phyloP scores from a whole-genome alignment of 2,113 vertebrate genomes.

The Ginglymostoma cirratum region DNA sequence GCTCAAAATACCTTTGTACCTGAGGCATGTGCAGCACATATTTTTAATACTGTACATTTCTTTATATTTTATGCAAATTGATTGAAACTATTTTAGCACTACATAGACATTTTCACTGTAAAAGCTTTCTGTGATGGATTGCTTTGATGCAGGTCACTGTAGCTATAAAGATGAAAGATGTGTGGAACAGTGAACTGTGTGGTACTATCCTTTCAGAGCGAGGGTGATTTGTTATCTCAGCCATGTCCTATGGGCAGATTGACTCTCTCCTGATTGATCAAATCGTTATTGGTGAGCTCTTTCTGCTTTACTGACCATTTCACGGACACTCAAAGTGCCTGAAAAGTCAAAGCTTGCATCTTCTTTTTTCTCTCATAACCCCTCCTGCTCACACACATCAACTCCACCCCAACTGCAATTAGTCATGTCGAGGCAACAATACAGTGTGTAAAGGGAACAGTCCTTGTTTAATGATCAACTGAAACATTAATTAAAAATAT shows the following conservation, averaged over 20 bases:
- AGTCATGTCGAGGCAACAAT: background rate
- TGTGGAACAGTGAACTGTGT: constrained; percentile 32
- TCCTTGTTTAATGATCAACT: background rate
- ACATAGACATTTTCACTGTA: constrained; percentile 31
- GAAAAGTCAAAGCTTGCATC: constrained; percentile 37
- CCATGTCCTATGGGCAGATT: constrained; percentile 36
- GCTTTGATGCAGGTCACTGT: constrained; percentile 26
- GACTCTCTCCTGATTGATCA: constrained; percentile 35
- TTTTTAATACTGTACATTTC: background rate
- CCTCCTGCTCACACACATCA: background rate
- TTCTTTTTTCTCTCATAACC: background rate
- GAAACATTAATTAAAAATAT: constrained; percentile 16
- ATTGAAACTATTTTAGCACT: constrained; percentile 37
- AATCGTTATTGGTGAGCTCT: constrained; percentile 36
- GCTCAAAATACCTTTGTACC: background rate
- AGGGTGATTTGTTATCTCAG: constrained; percentile 35
- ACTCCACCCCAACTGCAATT: background rate
- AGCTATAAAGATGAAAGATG: constrained; percentile 38
- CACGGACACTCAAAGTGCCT: constrained; percentile 37
- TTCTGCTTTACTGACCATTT: constrained; percentile 37
- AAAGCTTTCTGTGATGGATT: constrained; percentile 37
- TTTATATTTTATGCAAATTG: constrained; percentile 35
- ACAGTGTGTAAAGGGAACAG: background rate
- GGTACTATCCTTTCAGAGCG: constrained; percentile 29
- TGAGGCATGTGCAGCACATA: background rate